phyloP scores from a whole-genome alignment of 2,797 vertebrate species.

The Darevskia mixta region DNA sequence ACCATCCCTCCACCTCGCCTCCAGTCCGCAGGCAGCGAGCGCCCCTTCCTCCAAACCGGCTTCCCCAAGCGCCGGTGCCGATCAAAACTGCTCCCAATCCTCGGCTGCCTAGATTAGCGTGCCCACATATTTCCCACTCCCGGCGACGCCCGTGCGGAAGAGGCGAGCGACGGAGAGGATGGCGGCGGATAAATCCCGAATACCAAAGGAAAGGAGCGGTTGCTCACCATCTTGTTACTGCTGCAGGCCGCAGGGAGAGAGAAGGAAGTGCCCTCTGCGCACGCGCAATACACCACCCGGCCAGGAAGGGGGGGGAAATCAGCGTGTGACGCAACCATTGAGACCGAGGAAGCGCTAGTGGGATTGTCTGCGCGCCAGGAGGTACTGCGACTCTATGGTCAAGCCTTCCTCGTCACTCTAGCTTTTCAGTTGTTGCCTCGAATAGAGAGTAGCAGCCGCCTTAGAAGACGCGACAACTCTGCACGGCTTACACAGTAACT shows the following conservation, averaged over 20 bases:
- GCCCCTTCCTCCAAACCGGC: neutral
- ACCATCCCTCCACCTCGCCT: too few relatives aligned
- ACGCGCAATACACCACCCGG: too few relatives aligned
- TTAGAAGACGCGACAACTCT: too few relatives aligned
- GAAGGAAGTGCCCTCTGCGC: too few relatives aligned
- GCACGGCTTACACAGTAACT: too few relatives aligned
- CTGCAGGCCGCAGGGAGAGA: too few relatives aligned
- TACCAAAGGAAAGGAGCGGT: neutral
- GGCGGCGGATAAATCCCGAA: neutral
- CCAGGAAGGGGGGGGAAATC: too few relatives aligned
- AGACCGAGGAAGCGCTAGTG: neutral
- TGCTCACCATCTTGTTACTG: neutral
- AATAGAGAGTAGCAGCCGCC: neutral
- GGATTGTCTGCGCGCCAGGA: neutral
- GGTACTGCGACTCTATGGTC: neutral
- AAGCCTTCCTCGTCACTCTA: fast-evolving
- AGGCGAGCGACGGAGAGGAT: neutral
- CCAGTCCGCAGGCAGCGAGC: neutral
- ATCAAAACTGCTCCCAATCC: neutral
- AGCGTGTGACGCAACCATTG: neutral
- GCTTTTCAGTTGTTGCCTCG: neutral
- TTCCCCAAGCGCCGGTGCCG: too few relatives aligned
- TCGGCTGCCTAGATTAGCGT: neutral
- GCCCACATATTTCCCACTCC: fast-evolving
- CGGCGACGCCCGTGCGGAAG: fast-evolving